These are phyloP conservation scores for Phylloscopus collybita DNA, from an alignment of 2,797 vertebrate species.

Conservation along the genomic window DNA sequence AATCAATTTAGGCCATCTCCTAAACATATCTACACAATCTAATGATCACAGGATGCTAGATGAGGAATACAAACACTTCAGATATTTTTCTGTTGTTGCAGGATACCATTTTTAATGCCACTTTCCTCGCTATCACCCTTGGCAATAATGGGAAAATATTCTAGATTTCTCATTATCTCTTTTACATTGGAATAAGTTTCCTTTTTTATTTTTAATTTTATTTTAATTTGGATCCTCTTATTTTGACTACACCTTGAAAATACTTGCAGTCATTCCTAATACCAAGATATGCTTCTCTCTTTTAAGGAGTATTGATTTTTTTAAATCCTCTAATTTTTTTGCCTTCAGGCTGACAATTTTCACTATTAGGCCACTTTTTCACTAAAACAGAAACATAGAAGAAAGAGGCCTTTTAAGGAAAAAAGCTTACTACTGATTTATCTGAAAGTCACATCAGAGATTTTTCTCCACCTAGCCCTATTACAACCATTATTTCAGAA, in stretches of 20 bases:
- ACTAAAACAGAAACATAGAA: neutral
- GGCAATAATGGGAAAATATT: neutral
- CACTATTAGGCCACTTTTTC: neutral
- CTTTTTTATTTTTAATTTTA: neutral
- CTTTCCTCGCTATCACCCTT: neutral
- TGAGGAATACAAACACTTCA: neutral
- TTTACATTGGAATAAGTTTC: neutral
- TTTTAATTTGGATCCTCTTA: neutral
- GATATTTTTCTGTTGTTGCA: neutral
- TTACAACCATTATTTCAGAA: neutral
- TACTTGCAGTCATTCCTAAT: neutral
- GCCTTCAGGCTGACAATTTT: constrained; percentile 7
- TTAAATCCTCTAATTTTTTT: constrained; percentile 38
- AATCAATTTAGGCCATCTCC: neutral
- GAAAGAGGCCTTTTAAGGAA: neutral
- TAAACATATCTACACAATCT: neutral
- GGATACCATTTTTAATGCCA: neutral
- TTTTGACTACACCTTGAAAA: neutral
- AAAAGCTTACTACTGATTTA: neutral
- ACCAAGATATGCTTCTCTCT: neutral
- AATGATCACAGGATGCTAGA: neutral
- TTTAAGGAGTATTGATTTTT: constrained; percentile 30
- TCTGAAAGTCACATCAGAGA: neutral
- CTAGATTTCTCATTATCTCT: neutral
- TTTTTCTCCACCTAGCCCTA: neutral